Evolutionary conservation across 2,113 vertebrate genomes (phyloP).

Genomic region (Anser brachyrhynchus): DNA sequence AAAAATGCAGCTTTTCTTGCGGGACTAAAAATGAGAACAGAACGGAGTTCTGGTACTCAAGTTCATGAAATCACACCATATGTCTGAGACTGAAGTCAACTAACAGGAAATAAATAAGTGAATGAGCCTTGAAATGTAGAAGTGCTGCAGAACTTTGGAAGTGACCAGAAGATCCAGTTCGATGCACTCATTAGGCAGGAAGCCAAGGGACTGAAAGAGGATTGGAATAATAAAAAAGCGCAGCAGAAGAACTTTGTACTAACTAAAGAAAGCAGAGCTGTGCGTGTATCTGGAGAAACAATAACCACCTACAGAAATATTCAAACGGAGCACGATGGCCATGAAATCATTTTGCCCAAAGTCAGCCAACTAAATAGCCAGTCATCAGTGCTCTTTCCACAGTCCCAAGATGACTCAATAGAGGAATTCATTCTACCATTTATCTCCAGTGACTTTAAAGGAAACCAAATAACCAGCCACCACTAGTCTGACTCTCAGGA

Average conservation of each 20-base stretch:
- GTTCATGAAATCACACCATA: background rate
- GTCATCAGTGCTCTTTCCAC: background rate
- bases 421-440: background rate
- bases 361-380: background rate
- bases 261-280: background rate
- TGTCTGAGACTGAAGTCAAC: background rate
- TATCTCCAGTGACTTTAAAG: background rate
- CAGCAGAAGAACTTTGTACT: background rate
- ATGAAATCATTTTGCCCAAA: background rate
- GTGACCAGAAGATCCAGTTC: background rate
- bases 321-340: background rate
- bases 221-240: background rate
- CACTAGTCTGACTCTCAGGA: no score
- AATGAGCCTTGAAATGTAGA: background rate
- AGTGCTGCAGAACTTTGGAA: background rate
- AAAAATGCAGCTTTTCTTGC: background rate
- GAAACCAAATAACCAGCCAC: background rate
- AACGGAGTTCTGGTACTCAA: background rate
- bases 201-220: background rate
- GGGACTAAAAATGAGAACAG: background rate
- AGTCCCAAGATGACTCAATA: background rate
- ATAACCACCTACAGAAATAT: background rate
- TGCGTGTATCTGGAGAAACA: background rate
- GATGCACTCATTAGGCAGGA: background rate
- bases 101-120: background rate